Conservation (phyloP, 2,797 vertebrate genomes). For the Microctenopoma steveboyesi region DNA sequence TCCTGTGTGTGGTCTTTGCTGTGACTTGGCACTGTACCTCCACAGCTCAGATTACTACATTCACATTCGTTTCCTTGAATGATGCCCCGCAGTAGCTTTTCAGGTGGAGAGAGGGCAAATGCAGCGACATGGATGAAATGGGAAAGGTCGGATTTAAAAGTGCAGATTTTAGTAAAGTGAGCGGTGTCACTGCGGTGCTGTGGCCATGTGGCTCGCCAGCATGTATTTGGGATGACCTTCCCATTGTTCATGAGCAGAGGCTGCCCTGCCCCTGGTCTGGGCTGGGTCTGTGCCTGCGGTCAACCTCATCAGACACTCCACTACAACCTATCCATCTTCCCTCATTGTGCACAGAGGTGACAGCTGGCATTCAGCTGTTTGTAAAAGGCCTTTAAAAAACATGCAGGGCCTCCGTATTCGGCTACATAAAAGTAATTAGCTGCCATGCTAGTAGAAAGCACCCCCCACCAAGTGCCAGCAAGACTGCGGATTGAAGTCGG, state of each 20-base stretch:
- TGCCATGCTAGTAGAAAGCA: slow-evolving; percentile 93
- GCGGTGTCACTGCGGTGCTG: slow-evolving; percentile 51
- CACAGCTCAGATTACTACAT: slow-evolving; percentile 75
- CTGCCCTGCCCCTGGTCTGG: slow-evolving; percentile 68
- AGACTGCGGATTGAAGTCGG: slow-evolving; percentile 89
- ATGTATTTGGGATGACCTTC: slow-evolving; percentile 78
- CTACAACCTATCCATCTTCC: slow-evolving; percentile 84
- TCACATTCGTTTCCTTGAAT: slow-evolving; percentile 61
- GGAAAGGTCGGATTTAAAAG: slow-evolving; percentile 66
- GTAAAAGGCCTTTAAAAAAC: slow-evolving; percentile 90
- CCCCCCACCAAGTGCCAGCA: slow-evolving; percentile 92
- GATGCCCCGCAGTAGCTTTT: slow-evolving; percentile 35
- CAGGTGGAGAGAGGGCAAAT: slow-evolving; percentile 56
- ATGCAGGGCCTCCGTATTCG: slow-evolving; percentile 88
- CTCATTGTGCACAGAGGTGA: slow-evolving; percentile 86
- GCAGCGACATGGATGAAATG: slow-evolving; percentile 42
- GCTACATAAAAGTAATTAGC: slow-evolving; percentile 99
- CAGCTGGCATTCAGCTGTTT: slow-evolving; percentile 97
- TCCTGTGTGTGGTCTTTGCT: slow-evolving; percentile 82
- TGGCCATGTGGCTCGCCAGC: slow-evolving; percentile 52
- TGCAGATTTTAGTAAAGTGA: slow-evolving; percentile 63
- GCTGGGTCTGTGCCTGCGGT: slow-evolving; percentile 70
- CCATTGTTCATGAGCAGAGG: slow-evolving; percentile 70
- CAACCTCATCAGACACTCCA: slow-evolving; percentile 78
- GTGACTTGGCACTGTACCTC: slow-evolving; percentile 79